These are phyloP conservation scores for Tamias sibiricus DNA, from an alignment of 2,113 vertebrate species.

Conservation along the genomic window DNA sequence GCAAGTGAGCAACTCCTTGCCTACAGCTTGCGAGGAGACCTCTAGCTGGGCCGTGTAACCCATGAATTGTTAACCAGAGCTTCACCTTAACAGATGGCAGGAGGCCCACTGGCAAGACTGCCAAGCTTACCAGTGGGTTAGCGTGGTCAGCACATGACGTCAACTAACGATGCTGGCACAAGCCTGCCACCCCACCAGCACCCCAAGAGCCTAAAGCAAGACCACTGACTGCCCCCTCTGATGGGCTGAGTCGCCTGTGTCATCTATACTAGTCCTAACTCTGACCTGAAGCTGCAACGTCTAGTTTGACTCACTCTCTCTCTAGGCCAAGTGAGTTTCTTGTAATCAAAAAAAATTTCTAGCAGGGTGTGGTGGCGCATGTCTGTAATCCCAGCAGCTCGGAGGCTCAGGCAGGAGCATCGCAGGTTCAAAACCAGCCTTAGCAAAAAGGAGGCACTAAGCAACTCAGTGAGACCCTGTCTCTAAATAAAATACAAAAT, in stretches of 20 bases:
- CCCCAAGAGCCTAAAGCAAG: not conserved
- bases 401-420: too few species aligned
- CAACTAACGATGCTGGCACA: fast-evolving
- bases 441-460: too few species aligned
- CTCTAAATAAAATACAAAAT: too few species aligned
- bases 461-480: too few species aligned
- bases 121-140: fast-evolving
- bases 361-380: too few species aligned
- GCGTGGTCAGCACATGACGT: too few species aligned
- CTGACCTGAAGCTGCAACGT: not conserved
- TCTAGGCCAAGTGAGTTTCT: not conserved
- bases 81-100: not conserved
- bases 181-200: fast-evolving
- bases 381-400: too few species aligned
- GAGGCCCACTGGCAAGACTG: not conserved
- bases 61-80: fast-evolving
- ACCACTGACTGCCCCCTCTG: not conserved
- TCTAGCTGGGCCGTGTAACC: fast-evolving
- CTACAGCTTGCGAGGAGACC: fast-evolving
- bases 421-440: too few species aligned
- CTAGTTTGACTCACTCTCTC: too few species aligned
- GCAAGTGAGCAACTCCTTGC: fast-evolving
- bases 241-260: fast-evolving
- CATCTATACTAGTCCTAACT: fast-evolving
- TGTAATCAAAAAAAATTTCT: not conserved